Base-by-base conservation (phyloP, 2,888 invertebrate genomes). In the Sphinx pinastri region DNA sequence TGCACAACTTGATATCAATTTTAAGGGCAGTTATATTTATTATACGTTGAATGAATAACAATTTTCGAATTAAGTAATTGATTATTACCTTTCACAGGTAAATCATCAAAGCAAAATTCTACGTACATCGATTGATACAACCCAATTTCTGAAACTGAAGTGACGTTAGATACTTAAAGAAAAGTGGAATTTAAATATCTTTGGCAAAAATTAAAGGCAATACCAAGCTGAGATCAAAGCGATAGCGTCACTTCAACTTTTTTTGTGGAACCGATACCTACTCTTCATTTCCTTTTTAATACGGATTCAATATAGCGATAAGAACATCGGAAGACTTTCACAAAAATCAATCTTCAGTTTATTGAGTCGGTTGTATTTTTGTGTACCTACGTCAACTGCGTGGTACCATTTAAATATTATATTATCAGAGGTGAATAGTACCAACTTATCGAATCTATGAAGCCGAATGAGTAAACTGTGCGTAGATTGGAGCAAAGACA, bases 401-500 rank as follows among this genome's bases (percentile, higher is more conserved):
- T 51, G 19, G 11, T 14, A 31, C 16, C 55, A 51, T 58, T 14
- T 57, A 25, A 55, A 49, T 25, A 25, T 25, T 68, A 60, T 67
- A 68, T 52, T 68, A 80, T 81, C 81, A 84, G 80, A 76, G 73
- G 71, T 78, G 79, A 78, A 84, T 81, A 84, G 84, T 85, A 81
- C 82, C n/a, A n/a, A n/a, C 45, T 57, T 70, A 52, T 16, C 54
- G 45, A 19, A 66, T 25, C 14, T n/a, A 47, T 25, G 45, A 75
- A 78, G 78, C 77, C 79, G 81, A 78, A 81, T 79, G 79, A 84
- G 80, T 81, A 74, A 77, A 75, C 78, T 75, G 80, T 82, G 87
- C 86, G 78, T 72, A 82, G 88, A 88, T 89, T 86, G 85, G 82
- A 86, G 79, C 76, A 81, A 84, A 90, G 87, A 91, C 91, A 91